These are phyloP conservation scores for Nudaria mundana DNA, from an alignment of 2,888 invertebrate genomes.

Conservation along the genomic window DNA sequence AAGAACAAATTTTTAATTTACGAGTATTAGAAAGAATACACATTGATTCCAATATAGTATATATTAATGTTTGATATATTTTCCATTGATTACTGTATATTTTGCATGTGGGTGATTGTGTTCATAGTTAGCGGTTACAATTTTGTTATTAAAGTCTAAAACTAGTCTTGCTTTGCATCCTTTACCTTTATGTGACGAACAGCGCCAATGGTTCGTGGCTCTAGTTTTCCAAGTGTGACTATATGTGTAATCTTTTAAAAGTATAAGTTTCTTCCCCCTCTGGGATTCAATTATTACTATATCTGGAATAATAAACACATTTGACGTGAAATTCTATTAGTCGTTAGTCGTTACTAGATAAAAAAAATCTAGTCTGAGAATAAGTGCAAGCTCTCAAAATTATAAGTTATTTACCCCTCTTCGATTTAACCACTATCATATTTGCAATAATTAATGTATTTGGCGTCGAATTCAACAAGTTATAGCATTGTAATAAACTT, in stretches of 20 bases:
- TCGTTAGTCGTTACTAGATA: not conserved
- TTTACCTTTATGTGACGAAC: conserved; percentile 20
- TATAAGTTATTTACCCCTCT: conserved; percentile 1
- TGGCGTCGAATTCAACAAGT: too few relatives aligned
- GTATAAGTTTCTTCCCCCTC: conserved; percentile 7
- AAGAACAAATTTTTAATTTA: too few relatives aligned
- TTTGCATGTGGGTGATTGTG: conserved; percentile 12
- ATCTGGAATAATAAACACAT: too few relatives aligned
- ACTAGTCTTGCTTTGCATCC: conserved; percentile 14
- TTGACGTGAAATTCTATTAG: too few relatives aligned
- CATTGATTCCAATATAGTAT: too few relatives aligned
- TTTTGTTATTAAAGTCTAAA: not conserved
- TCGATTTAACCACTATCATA: not conserved
- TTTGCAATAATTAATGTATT: too few relatives aligned
- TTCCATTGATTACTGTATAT: too few relatives aligned
- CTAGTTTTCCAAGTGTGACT: not conserved
- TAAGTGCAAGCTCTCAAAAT: conserved; percentile 9
- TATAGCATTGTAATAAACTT: too few relatives aligned
- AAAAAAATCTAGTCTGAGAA: not conserved
- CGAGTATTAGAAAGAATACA: too few relatives aligned
- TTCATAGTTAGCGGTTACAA: not conserved
- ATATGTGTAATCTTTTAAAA: conserved; percentile 21
- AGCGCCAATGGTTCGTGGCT: conserved; percentile 14
- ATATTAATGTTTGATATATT: too few relatives aligned
- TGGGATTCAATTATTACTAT: too few relatives aligned